Evolutionary conservation across 2,113 vertebrate species (phyloP), one percentile per base, ranked within the genome.

Genomic region (Micronisus gabar): DNA sequence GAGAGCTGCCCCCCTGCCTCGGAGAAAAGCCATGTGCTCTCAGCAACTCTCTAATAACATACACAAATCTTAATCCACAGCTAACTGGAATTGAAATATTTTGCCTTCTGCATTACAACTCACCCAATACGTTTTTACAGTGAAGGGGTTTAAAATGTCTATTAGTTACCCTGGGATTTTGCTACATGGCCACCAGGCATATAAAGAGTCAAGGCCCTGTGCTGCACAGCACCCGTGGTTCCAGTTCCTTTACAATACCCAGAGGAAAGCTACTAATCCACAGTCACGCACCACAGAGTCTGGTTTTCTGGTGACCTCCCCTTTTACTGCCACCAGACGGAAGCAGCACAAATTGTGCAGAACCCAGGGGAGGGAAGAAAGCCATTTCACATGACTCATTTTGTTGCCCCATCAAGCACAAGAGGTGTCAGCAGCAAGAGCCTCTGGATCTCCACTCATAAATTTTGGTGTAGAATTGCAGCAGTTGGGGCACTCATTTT

Each of bases 201-300:
- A 29, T 2, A 3, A 21, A 50, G 41, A 50, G 7, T 5, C 61
- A 85, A 29, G 65, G 29, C 6, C 6, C 7, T 4, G 0, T 2
- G 11, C 30, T 93, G 71, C n/a, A 29, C 34, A 66, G 38, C 19
- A 38, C 40, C 1, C 1, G 10, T 4, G 29, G 55, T 18, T 81
- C 81, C 82, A 17, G 29, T 5, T 86, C 21, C 70, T 81, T 56
- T 52, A 32, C 0, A 2, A 26, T 3, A 29, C 26, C 43, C 65
- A 15, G 36, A 81, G 75, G 36, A 86, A 74, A 78, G 23, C 41
- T 81, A 21, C 23, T 30, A 34, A 58, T 15, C n/a, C 76, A 53
- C 25, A 59, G n/a, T 14, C 59, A 94, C 0, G 0, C 47, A n/a
- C 26, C n/a, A 43, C 59, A 43, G 32, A 17, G 26, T 43, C 21